Evolutionary conservation across 2,113 vertebrate genomes (phyloP), one percentile per base, ranked within the genome.

Genomic region (Cyphomyrus discorhynchus): DNA sequence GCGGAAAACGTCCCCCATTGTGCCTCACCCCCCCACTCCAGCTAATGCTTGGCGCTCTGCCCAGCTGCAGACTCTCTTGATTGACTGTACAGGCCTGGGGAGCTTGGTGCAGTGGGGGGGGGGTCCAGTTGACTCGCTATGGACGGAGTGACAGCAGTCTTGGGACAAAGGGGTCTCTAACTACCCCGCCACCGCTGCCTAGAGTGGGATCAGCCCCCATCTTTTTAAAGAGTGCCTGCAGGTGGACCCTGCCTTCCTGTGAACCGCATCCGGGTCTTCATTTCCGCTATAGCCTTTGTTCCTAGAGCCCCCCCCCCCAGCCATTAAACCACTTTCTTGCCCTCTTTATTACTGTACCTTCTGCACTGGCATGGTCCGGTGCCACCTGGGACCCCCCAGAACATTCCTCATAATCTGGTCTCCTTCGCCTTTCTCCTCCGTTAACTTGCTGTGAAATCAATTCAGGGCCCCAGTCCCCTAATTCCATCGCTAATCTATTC

Each of bases 401-500:
- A 19, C 74, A 42, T 19, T 15, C 24, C 27, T 35, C 10, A 17
- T 31, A 15, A 27, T 52, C 85, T 2, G 17, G 85, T 3, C 13
- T 87, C 27, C 27, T 9, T 87, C 35, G 10, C 2, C 49, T 19
- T 87, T 87, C 45, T 53, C n/a, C 35, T 86, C 13, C 47, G 47
- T 86, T 86, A 84, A 84, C 84, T 24, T 11, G 24, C 24, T 6
- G 13, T n/a, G 31, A 35, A 53, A 53, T 35, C 85, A 17, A 47
- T 53, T 49, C 49, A 53, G 39, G 27, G 31, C 49, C 47, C 49
- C 42, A 46, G n/a, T 53, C n/a, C 74, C 49, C 77, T 89, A 53
- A 80, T 89, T 89, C 74, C 47, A 56, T 80, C 35, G 50, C 49
- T 89, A 74, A 89, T 89, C 88, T 52, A 24, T 82, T 83, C 49